These are phyloP conservation scores for Leptinotarsa juncta DNA, from an alignment of 2,888 invertebrate species.

Conservation along the genomic window DNA sequence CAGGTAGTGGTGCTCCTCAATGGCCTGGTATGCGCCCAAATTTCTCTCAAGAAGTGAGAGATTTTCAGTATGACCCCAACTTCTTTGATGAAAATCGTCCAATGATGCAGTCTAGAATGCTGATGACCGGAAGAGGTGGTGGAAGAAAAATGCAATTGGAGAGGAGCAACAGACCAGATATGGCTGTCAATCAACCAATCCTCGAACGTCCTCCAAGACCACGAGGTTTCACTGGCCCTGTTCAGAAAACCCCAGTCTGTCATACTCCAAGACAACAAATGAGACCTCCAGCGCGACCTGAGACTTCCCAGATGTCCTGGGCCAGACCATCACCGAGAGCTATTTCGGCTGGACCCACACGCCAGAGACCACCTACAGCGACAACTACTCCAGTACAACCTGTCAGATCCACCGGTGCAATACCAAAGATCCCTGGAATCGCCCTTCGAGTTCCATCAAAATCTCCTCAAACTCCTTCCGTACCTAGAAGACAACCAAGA, in stretches of 20 bases:
- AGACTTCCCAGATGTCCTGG: not conserved
- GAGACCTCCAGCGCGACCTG: not conserved
- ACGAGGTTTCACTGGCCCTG: not conserved
- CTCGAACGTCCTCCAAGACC: not conserved
- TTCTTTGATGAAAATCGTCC: slow-evolving; percentile 9
- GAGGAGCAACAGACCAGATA: slow-evolving; percentile 3
- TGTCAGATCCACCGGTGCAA: slow-evolving; percentile 12
- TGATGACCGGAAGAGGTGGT: not conserved
- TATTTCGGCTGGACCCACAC: not conserved
- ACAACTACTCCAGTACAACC: not conserved
- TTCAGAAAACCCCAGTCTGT: not conserved
- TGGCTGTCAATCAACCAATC: slow-evolving; percentile 14
- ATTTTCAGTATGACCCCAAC: not conserved
- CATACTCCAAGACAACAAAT: not conserved
- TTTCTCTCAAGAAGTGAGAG: slow-evolving; percentile 8
- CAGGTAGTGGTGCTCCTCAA: not conserved
- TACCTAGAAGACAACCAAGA: not conserved
- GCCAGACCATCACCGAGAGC: not conserved
- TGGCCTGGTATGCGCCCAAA: slow-evolving; percentile 7
- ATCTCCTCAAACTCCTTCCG: not conserved
- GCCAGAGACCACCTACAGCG: not conserved
- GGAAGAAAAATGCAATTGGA: not conserved
- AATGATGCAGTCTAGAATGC: not conserved
- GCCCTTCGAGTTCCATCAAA: not conserved
- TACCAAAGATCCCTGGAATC: not conserved